Conservation (phyloP, 2,888 invertebrate genomes). For the Tachina lurida region DNA sequence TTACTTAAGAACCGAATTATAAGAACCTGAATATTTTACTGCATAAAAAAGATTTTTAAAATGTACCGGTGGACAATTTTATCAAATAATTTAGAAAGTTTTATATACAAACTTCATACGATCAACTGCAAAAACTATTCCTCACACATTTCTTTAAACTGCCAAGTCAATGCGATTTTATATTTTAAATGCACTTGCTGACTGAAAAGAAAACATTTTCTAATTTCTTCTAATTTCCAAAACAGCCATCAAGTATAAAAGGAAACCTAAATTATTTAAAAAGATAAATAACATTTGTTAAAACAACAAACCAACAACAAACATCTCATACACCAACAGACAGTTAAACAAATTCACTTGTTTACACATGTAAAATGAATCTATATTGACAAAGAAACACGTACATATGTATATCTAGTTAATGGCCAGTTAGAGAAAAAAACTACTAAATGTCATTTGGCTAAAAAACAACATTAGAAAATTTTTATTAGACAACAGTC, state of each 20-base stretch:
- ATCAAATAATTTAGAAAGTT: too few relatives aligned
- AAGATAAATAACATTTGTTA: slow-evolving; percentile 56
- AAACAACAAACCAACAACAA: slow-evolving; percentile 6
- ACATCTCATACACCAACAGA: neutral
- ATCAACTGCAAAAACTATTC: too few relatives aligned
- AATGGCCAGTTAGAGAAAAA: slow-evolving; percentile 22
- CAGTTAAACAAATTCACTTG: slow-evolving; percentile 15
- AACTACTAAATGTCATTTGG: slow-evolving; percentile 59
- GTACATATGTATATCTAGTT: neutral
- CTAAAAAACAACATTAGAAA: slow-evolving; percentile 12
- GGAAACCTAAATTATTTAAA: slow-evolving; percentile 43
- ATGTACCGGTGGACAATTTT: too few relatives aligned
- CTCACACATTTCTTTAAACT: neutral
- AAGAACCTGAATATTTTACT: too few relatives aligned
- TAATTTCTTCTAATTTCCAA: neutral
- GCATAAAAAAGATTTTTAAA: too few relatives aligned
- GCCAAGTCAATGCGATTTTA: neutral
- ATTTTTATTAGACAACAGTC: slow-evolving; percentile 23
- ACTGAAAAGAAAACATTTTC: neutral
- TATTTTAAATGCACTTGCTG: neutral
- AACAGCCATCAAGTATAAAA: neutral
- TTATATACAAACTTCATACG: too few relatives aligned
- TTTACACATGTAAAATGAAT: slow-evolving; percentile 35
- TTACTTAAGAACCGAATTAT: too few relatives aligned
- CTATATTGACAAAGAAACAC: slow-evolving; percentile 2